These are phyloP conservation scores for Aphrophora alni DNA, from an alignment of 2,888 invertebrate genomes.

Conservation along the genomic window DNA sequence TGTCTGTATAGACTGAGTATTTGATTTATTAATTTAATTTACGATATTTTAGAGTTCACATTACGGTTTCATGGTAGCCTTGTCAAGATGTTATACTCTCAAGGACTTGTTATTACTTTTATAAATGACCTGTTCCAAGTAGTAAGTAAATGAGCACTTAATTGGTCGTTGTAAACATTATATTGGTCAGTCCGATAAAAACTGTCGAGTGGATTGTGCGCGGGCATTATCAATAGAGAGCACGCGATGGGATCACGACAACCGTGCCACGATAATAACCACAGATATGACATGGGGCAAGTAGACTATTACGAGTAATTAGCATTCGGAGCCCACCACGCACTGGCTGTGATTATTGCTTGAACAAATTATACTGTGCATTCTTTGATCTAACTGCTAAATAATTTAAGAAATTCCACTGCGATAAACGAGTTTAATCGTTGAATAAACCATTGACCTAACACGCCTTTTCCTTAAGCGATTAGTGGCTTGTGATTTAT, in stretches of 20 bases:
- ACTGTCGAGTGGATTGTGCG: background rate
- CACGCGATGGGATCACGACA: background rate
- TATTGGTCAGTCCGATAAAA: background rate
- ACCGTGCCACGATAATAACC: background rate
- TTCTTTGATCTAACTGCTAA: background rate
- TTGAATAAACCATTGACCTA: background rate
- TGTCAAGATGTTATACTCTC: background rate
- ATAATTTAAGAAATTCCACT: background rate
- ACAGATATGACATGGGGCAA: background rate
- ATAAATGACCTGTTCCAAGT: background rate
- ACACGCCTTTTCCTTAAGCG: too few species aligned
- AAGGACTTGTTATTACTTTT: background rate
- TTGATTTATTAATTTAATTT: too few species aligned
- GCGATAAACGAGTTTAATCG: background rate
- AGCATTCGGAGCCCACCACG: background rate
- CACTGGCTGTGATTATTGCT: background rate
- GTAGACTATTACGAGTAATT: too few species aligned
- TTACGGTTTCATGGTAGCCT: too few species aligned
- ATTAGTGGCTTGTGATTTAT: too few species aligned
- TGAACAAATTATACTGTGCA: background rate
- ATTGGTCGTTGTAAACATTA: conserved; percentile 2
- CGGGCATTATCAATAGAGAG: background rate
- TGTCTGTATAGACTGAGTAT: too few species aligned
- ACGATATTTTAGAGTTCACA: too few species aligned
- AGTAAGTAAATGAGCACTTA: background rate